Percentiles rank a stretch among this genome's conserved stretches.
These are phyloP conservation scores for Cygnus buccinator DNA, from an alignment of 2,113 vertebrate species.

Conservation along the genomic window DNA sequence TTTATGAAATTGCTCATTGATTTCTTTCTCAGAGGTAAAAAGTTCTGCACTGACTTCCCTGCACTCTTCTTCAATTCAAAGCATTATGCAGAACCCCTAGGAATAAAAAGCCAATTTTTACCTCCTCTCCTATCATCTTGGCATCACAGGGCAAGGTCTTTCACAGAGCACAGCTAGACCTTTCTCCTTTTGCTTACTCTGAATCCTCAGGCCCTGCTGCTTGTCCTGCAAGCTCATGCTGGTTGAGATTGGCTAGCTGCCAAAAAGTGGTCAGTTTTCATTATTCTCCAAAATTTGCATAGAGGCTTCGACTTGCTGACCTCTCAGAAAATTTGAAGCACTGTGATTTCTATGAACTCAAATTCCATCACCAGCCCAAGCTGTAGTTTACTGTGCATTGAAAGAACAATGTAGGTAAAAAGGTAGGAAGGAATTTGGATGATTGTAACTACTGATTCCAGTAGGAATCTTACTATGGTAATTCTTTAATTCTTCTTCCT, in stretches of 20 bases:
- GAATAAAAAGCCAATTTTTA: not conserved
- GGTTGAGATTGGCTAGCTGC: not conserved
- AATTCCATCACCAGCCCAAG: not conserved
- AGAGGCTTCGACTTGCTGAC: not conserved
- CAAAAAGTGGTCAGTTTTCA: not conserved
- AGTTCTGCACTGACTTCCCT: not conserved
- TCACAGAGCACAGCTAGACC: not conserved
- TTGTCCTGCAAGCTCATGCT: not conserved
- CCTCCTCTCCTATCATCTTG: not conserved
- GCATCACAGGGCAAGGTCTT: not conserved
- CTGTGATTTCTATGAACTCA: not conserved
- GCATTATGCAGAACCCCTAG: not conserved
- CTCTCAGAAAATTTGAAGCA: not conserved
- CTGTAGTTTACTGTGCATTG: not conserved
- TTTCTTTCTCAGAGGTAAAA: slow-evolving; percentile 1
- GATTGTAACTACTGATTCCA: not conserved
- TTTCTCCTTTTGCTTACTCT: not conserved
- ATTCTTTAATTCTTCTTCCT: not conserved
- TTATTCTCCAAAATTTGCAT: not conserved
- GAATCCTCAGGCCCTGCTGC: not conserved
- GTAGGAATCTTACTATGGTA: not conserved
- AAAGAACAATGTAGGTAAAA: not conserved
- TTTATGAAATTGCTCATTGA: slow-evolving; percentile 17
- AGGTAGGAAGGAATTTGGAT: not conserved
- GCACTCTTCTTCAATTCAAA: not conserved